Evolutionary conservation across 2,113 vertebrate genomes (phyloP).

Genomic region (Ahaetulla prasina): DNA sequence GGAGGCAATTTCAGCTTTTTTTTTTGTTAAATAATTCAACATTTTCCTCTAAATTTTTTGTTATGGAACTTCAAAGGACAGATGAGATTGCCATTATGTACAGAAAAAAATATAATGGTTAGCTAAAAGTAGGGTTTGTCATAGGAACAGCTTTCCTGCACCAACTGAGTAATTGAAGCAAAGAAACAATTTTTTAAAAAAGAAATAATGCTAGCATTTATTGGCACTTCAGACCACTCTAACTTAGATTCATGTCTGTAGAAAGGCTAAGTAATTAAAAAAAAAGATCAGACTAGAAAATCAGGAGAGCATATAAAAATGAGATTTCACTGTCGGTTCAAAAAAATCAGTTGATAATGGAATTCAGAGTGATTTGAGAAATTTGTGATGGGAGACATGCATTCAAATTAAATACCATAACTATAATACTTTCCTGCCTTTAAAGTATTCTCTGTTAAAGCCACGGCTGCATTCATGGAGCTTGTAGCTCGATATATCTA

Average conservation of each 20-base stretch:
- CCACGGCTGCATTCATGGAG: neutral
- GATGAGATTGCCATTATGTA: neutral
- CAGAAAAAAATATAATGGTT: constrained; percentile 1
- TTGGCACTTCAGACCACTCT: neutral
- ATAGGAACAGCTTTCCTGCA: neutral
- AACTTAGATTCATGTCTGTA: neutral
- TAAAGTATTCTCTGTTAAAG: neutral
- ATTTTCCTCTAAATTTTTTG: neutral
- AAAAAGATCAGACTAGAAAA: neutral
- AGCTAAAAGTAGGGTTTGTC: neutral
- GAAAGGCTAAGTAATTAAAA: neutral
- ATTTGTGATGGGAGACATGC: neutral
- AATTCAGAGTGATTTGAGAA: neutral
- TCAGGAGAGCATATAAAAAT: neutral
- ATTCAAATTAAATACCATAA: neutral
- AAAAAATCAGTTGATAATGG: neutral
- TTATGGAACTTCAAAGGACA: neutral
- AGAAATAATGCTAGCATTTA: neutral
- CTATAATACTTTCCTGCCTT: neutral
- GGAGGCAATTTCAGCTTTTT: neutral
- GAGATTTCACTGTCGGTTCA: neutral
- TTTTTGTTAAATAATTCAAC: constrained; percentile 1
- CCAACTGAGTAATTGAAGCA: neutral
- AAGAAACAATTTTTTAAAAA: neutral
- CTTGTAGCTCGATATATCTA: neutral